Conservation (phyloP, 2,113 vertebrate genomes). For the Aplodontia rufa region DNA sequence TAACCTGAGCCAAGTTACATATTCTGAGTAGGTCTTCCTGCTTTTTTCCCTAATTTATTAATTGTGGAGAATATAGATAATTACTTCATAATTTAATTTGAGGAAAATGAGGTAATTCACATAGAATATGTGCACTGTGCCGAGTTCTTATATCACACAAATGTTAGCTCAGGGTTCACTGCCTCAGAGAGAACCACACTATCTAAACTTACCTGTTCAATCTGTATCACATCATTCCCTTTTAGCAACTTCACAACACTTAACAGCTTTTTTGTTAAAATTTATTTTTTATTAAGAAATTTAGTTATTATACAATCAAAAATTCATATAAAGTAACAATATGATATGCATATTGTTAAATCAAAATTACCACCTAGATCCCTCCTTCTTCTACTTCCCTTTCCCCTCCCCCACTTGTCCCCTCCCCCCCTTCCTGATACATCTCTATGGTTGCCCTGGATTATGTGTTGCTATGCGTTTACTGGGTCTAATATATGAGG, state of each 20-base stretch:
- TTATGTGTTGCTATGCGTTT: too few relatives aligned
- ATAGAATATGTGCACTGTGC: background rate
- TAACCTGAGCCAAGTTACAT: background rate
- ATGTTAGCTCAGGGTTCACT: background rate
- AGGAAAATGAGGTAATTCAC: background rate
- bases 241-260: background rate
- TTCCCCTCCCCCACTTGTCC: too few relatives aligned
- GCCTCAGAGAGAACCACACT: background rate
- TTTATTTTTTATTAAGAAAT: too few relatives aligned
- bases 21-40: background rate
- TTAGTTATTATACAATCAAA: too few relatives aligned
- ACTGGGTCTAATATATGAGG: too few relatives aligned
- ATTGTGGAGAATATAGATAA: background rate
- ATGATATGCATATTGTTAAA: too few relatives aligned
- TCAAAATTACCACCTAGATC: too few relatives aligned
- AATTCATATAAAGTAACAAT: too few relatives aligned
- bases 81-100: background rate
- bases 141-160: background rate
- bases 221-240: background rate
- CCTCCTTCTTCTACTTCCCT: too few relatives aligned
- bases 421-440: too few relatives aligned
- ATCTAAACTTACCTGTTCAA: background rate
- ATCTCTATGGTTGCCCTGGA: too few relatives aligned
- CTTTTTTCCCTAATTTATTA: background rate
- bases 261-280: too few relatives aligned